Base-by-base conservation (phyloP, 2,888 invertebrate species). In the Saturnia pavonia region DNA sequence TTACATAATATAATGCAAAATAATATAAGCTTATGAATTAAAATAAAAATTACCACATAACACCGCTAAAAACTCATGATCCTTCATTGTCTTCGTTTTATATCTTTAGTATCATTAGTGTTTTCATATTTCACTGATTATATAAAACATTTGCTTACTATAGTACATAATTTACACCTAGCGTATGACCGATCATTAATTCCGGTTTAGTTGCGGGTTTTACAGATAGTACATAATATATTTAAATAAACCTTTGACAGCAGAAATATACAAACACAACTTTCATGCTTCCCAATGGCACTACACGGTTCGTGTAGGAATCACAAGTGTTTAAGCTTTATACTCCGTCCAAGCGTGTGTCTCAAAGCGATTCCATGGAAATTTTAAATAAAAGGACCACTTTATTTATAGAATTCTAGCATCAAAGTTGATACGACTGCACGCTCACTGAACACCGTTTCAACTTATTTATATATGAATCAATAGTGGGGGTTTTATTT, bases 311-410 rank as follows among this genome's bases (percentile, higher is more conserved):
- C 25, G 1, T 25, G 11, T 25, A 57, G 25, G 57, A 57, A 57
- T 57, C 57, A 25, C 25, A 25, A 57, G 19, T 60, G 57, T 60
- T 60, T 25, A 60, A 25, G 57, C 27, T 27, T 25, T 12, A 25
- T 27, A 27, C 25, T 60, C 57, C 27, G 57, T 8, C 57, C 57
- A 27, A 60, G 27, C 27, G 57, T 60, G 57, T 60, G 57, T 60
- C 57, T 65, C 65, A 65, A 65, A 65, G 65, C 40, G 40, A 65
- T 40, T 65, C 40, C 65, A 65, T 40, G 40, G 63, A 65, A 65
- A 11, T 65, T 65, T 65, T 65, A 34, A 34, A 65, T 65, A 65
- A 40, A n/a, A 65, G 65, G 40, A 65, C 65, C 40, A 40, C n/a
- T 65, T 34, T 65, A 65, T 40, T 40, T 65, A 65, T n/a, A 65